phyloP scores from a whole-genome alignment of 2,797 vertebrate species.

The Sebastes variabilis region DNA sequence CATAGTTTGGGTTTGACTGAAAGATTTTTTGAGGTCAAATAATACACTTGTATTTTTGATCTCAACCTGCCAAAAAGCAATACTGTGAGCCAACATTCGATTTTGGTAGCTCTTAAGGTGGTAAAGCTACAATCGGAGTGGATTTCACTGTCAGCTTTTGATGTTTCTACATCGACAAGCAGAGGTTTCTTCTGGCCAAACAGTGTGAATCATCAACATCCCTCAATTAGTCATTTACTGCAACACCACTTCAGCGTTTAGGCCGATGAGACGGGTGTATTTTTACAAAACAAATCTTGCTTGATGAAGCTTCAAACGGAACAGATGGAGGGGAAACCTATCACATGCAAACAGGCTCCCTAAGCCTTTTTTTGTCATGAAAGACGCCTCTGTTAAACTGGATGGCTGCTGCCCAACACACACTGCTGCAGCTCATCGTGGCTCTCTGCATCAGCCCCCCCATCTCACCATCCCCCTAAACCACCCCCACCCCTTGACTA shows the following conservation, averaged over 20 bases:
- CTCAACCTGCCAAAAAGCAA: constrained; percentile 1
- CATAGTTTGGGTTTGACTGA: neutral
- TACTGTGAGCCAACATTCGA: neutral
- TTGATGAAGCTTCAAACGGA: constrained; percentile 53
- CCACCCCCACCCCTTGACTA: constrained; percentile 58
- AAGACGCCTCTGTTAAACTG: constrained; percentile 56
- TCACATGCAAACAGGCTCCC: constrained; percentile 59
- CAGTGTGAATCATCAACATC: constrained; percentile 49
- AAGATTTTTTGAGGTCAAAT: constrained; percentile 11
- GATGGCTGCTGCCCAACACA: constrained; percentile 56
- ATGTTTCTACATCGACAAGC: constrained; percentile 33
- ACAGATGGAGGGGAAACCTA: constrained; percentile 58
- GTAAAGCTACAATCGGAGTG: constrained; percentile 16
- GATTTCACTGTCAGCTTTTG: constrained; percentile 31
- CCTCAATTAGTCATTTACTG: constrained; percentile 43
- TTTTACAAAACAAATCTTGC: constrained; percentile 28
- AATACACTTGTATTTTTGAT: neutral
- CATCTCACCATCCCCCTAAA: neutral
- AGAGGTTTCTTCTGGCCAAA: constrained; percentile 41
- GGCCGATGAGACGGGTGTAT: constrained; percentile 15
- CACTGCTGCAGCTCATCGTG: constrained; percentile 46
- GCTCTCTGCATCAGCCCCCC: constrained; percentile 37
- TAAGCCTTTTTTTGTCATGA: constrained; percentile 50
- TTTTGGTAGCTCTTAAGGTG: constrained; percentile 7
- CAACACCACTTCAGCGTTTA: constrained; percentile 28